A percentile compares a stretch with the other conserved stretches of the same genome.
Evolutionary conservation across 2,888 invertebrate genomes (phyloP).

Genomic region (Caenorhabditis zanzibari): DNA sequence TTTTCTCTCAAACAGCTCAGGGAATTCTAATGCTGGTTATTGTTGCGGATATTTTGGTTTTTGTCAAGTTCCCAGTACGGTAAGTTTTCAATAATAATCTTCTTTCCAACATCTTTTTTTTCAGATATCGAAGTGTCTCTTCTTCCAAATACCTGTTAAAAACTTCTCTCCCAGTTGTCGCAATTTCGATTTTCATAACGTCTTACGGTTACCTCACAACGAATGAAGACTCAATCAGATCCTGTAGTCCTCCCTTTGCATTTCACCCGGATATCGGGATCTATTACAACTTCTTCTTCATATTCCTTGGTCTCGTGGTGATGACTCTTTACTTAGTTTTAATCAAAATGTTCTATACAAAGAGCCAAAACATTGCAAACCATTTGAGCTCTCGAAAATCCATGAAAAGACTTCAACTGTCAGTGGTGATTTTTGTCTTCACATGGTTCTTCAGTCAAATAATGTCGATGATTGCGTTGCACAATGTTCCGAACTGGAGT

Average conservation of each 20-base stretch:
- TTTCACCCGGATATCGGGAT: not conserved
- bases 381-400: not conserved
- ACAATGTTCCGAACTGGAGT: not conserved
- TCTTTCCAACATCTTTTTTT: not conserved
- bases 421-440: not conserved
- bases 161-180: not conserved
- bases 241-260: conserved; percentile 16
- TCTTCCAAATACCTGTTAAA: not conserved
- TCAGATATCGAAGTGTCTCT: conserved; percentile 4
- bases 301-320: not conserved
- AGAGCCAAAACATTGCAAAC: not conserved
- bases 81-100: not conserved
- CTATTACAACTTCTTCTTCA: conserved; percentile 11
- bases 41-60: conserved; percentile 12
- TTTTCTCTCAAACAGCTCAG: conserved; percentile 31
- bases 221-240: not conserved
- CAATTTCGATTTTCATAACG: not conserved
- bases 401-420: conserved; percentile 13
- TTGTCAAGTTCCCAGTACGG: conserved; percentile 5
- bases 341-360: not conserved
- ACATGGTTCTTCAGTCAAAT: conserved; percentile 32
- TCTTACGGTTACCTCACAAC: not conserved
- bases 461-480: conserved; percentile 1
- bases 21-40: conserved; percentile 19
- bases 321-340: not conserved